Base-by-base conservation (phyloP, 2,113 vertebrate genomes). In the Neogale vison region DNA sequence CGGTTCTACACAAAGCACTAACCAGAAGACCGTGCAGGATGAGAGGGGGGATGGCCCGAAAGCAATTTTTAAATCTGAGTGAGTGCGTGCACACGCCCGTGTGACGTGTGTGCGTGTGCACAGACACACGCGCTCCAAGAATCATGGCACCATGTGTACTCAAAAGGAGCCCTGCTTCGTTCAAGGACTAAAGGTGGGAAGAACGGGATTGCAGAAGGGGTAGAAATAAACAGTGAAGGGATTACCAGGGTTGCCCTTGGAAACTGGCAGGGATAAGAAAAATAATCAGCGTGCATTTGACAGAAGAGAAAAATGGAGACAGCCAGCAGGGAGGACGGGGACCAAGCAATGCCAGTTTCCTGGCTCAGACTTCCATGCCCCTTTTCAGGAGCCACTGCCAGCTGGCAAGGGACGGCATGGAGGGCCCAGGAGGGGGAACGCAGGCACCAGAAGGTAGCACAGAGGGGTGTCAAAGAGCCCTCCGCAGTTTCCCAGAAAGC, bases 231-330 rank as follows among this genome's bases (percentile, higher is more conserved):
- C 29, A 96, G 85, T 31, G 79, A 69, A 81, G 93, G 84, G 90
- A 96, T 88, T 57, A 93, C 57, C 18, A 20, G 61, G 83, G 94
- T 93, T 95, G 84, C 93, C 83, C 88, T 42, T 96, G 95, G 96
- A 98, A 98, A 90, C 72, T 98, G 97, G 96, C 96, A 97, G 77
- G 91, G 63, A 42, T 47, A 88, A 80, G 95, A 91, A 90, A 97
- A 95, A 81, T 71, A 97, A 93, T 93, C 95, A 94, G 91, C 57
- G 69, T 31, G 31, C 86, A 85, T 84, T 93, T 82, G 88, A 98
- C 93, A 93, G 93, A 79, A 95, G 52, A 95, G 93, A 96, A 92
- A 96, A 96, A 67, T 29, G 63, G 74, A 96, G 94, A 96, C 8
- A 11, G 97, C 80, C 97, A 87, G 94, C 76, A 71, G 79, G 94